These are phyloP conservation scores for Cochlearius cochlearius DNA, from an alignment of 2,113 vertebrate species.

Conservation along the genomic window DNA sequence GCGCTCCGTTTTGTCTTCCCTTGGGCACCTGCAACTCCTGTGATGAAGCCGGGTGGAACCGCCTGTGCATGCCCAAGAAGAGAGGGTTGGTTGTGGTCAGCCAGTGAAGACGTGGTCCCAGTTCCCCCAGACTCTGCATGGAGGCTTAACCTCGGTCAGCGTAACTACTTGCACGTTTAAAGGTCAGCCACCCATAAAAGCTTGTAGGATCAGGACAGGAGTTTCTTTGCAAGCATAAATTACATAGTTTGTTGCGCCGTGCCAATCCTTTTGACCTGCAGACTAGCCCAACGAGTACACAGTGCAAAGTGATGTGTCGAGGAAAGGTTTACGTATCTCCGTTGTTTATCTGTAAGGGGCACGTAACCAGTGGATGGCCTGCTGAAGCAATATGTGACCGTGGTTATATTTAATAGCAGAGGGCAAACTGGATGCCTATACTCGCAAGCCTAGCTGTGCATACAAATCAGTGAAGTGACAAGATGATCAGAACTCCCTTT, in stretches of 20 bases:
- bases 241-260: not conserved
- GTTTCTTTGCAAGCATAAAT: not conserved
- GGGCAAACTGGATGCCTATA: not conserved
- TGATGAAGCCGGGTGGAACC: not conserved
- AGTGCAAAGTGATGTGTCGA: not conserved
- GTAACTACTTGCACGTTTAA: not conserved
- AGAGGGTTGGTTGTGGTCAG: not conserved
- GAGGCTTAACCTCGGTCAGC: not conserved
- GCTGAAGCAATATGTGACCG: not conserved
- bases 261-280: not conserved
- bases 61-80: fast-evolving
- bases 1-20: not conserved
- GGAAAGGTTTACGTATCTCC: not conserved
- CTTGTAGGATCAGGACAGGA: not conserved
- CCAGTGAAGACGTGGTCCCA: not conserved
- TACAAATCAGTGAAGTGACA: not conserved
- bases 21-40: not conserved
- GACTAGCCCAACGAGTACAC: not conserved
- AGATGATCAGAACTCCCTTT: conserved; percentile 8
- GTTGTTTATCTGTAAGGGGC: not conserved
- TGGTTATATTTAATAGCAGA: not conserved
- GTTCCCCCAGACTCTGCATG: fast-evolving
- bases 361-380: not conserved
- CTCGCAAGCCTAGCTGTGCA: not conserved
- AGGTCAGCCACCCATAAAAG: fast-evolving